These are phyloP conservation scores for Callorhinus ursinus DNA, from an alignment of 2,113 vertebrate genomes.

Conservation along the genomic window DNA sequence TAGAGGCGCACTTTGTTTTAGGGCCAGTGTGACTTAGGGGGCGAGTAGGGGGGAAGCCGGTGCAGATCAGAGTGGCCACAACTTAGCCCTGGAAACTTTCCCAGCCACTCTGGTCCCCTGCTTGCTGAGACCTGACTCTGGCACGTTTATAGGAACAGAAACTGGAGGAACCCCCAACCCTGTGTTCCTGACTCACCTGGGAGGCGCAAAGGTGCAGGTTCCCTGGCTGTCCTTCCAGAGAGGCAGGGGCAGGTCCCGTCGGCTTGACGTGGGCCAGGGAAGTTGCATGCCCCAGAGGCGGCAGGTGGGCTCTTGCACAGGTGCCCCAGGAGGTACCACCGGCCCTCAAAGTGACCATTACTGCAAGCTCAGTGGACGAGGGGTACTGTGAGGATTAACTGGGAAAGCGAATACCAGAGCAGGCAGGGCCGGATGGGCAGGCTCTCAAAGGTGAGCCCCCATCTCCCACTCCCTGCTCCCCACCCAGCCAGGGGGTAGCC, in stretches of 20 bases:
- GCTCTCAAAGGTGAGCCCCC: background rate
- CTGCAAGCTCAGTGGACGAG: fast-evolving
- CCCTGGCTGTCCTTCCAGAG: background rate
- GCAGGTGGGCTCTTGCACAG: background rate
- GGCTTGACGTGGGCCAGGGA: no score
- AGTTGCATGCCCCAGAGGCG: background rate
- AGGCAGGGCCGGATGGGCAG: background rate
- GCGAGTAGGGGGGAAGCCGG: fast-evolving
- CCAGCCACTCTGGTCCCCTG: background rate
- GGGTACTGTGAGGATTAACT: background rate
- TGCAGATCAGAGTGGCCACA: background rate
- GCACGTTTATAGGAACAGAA: background rate
- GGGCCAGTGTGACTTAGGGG: background rate
- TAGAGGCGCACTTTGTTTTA: fast-evolving
- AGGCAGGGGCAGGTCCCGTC: background rate
- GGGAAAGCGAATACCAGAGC: background rate
- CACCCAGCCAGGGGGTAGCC: fast-evolving
- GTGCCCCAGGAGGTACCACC: background rate
- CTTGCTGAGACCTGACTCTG: background rate
- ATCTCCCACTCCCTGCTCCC: background rate
- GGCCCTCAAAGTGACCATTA: fast-evolving
- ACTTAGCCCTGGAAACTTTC: no score
- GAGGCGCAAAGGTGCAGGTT: background rate
- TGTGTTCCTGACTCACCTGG: fast-evolving
- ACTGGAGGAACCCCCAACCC: background rate